Evolutionary conservation across 1,140 invertebrate genomes (phyloP).

Genomic region (Drosophila subobscura): DNA sequence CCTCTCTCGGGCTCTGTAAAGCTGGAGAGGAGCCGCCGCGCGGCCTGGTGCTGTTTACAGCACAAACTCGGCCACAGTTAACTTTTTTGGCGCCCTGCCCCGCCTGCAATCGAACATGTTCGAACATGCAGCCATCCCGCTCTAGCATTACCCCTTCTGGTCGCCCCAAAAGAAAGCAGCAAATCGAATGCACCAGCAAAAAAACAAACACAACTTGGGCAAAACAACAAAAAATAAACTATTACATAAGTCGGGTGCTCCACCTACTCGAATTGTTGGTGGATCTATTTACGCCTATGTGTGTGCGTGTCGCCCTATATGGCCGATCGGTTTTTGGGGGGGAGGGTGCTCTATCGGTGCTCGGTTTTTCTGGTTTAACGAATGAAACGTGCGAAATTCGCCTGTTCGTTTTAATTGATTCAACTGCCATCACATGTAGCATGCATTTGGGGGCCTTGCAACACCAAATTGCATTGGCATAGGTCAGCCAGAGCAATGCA

Average conservation of each 20-base stretch:
- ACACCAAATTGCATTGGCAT: not conserved
- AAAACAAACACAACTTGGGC: slow-evolving; percentile 34
- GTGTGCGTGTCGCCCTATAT: slow-evolving; percentile 22
- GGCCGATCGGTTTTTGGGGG: slow-evolving; percentile 45
- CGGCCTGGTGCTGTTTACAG: slow-evolving; percentile 59
- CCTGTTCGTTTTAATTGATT: slow-evolving; percentile 68
- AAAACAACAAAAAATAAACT: slow-evolving; percentile 63
- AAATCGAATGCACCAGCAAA: slow-evolving; percentile 8
- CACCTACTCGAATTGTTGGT: slow-evolving; percentile 58
- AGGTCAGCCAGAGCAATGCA: slow-evolving; percentile 12
- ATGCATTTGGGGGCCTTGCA: slow-evolving; percentile 29
- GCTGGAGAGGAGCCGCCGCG: slow-evolving; percentile 1
- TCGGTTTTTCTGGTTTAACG: slow-evolving; percentile 49
- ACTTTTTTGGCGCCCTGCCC: slow-evolving; percentile 59
- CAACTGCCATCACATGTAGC: slow-evolving; percentile 38
- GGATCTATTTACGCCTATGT: slow-evolving; percentile 43
- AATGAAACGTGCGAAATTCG: slow-evolving; percentile 62
- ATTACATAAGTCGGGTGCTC: slow-evolving; percentile 76
- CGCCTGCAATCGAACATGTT: slow-evolving; percentile 64
- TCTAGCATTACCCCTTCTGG: slow-evolving; percentile 56
- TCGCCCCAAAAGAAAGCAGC: slow-evolving; percentile 5
- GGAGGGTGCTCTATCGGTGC: not conserved
- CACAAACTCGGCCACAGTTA: slow-evolving; percentile 56
- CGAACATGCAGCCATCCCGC: slow-evolving; percentile 47
- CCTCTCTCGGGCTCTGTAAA: not conserved